Evolutionary conservation across 2,797 vertebrate genomes (phyloP).

Genomic region (Sebastolobus alascanus): DNA sequence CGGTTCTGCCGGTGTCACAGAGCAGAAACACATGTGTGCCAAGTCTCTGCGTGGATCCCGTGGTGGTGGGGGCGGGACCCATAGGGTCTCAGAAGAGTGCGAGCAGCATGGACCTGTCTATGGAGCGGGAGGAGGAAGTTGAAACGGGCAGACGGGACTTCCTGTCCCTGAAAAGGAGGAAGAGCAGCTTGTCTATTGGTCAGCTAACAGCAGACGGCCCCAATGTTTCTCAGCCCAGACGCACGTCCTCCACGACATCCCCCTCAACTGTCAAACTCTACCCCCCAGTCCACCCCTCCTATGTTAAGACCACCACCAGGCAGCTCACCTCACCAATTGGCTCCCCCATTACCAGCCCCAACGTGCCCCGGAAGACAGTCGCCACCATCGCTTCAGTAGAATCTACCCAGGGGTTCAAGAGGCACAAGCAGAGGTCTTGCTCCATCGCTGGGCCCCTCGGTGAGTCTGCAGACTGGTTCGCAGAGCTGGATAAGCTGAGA

Average conservation of each 20-base stretch:
- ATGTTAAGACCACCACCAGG: conserved; percentile 95
- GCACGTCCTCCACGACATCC: conserved; percentile 63
- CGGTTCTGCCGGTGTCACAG: neutral
- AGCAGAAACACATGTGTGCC: conserved; percentile 27
- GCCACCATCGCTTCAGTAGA: conserved; percentile 40
- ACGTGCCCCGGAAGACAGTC: conserved; percentile 83
- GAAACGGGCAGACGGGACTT: conserved; percentile 57
- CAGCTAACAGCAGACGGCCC: conserved; percentile 75
- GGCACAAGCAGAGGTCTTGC: conserved; percentile 86
- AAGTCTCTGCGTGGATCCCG: conserved; percentile 48
- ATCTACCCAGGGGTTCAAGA: conserved; percentile 62
- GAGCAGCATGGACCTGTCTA: conserved; percentile 80
- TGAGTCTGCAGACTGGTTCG: conserved; percentile 89
- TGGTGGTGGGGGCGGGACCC: conserved; percentile 12
- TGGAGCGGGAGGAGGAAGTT: conserved; percentile 59
- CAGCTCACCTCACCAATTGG: conserved; percentile 91
- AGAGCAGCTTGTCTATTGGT: conserved; percentile 77
- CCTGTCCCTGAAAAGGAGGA: conserved; percentile 72
- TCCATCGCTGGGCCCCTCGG: conserved; percentile 86
- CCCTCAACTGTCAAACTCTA: conserved; percentile 87
- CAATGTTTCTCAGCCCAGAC: conserved; percentile 59
- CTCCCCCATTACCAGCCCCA: conserved; percentile 90
- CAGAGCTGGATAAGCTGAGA: conserved; percentile 78
- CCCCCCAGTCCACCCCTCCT: conserved; percentile 90
- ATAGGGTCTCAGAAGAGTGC: conserved; percentile 71